A percentile compares a stretch with the other conserved stretches of the same genome.
These are phyloP conservation scores for Enteromius fasciolatus DNA, from an alignment of 2,797 vertebrate species.

Conservation along the genomic window DNA sequence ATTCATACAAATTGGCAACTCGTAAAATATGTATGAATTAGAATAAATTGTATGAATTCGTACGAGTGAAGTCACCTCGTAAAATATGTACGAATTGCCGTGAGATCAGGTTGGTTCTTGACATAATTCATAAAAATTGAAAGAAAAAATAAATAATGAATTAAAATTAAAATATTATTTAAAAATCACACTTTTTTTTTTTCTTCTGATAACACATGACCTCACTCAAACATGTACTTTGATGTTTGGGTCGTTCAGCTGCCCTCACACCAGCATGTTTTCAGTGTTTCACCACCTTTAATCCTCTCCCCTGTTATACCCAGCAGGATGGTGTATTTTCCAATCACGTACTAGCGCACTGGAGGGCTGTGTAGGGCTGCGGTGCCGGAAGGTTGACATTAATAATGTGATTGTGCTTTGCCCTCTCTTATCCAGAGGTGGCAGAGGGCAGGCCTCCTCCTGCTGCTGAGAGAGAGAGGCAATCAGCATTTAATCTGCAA, in stretches of 20 bases:
- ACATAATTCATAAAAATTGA: neutral
- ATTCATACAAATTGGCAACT: no score
- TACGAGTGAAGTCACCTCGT: no score
- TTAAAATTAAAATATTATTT: neutral
- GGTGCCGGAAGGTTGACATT: slow-evolving; percentile 55
- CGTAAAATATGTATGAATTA: no score
- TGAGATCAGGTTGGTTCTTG: no score
- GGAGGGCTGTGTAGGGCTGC: slow-evolving; percentile 30
- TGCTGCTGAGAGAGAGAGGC: slow-evolving; percentile 54
- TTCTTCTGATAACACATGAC: neutral
- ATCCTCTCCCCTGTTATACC: slow-evolving; percentile 29
- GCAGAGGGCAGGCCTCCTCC: slow-evolving; percentile 45
- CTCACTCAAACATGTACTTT: neutral
- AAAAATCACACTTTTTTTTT: neutral
- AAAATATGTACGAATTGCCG: no score
- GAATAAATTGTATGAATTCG: no score
- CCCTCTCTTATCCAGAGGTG: slow-evolving; percentile 57
- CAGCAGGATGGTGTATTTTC: slow-evolving; percentile 26
- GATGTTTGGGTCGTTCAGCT: slow-evolving; percentile 11
- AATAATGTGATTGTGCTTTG: slow-evolving; percentile 66
- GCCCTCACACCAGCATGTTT: slow-evolving; percentile 30
- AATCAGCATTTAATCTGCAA: slow-evolving; percentile 76
- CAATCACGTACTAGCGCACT: slow-evolving; percentile 39
- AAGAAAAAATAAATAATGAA: no score
- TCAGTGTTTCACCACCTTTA: slow-evolving; percentile 33